These are phyloP conservation scores for Harpalus rufipes DNA, from an alignment of 2,888 invertebrate genomes.

Conservation along the genomic window DNA sequence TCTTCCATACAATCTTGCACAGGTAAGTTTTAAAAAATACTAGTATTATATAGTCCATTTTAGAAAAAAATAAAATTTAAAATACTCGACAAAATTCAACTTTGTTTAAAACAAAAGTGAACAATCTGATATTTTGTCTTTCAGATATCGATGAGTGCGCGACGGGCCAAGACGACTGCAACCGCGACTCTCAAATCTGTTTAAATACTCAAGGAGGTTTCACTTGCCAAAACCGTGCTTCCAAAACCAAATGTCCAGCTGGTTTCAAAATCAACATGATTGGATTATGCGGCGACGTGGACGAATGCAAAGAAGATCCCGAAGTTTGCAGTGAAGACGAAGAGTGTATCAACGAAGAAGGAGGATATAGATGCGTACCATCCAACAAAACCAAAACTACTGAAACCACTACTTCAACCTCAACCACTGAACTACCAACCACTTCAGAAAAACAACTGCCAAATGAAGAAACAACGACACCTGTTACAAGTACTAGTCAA, in stretches of 20 bases:
- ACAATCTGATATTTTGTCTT: slow-evolving; percentile 68
- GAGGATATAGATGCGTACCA: slow-evolving; percentile 82
- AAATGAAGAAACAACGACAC: slow-evolving; percentile 2
- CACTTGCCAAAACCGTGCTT: slow-evolving; percentile 84
- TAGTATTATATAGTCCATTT: too few relatives aligned
- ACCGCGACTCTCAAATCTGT: slow-evolving; percentile 83
- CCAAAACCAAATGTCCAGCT: slow-evolving; percentile 81
- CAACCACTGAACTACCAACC: slow-evolving; percentile 36
- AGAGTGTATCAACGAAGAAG: slow-evolving; percentile 84
- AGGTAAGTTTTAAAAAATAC: slow-evolving; percentile 69
- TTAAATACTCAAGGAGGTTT: slow-evolving; percentile 86
- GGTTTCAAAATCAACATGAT: slow-evolving; percentile 81
- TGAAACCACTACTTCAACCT: slow-evolving; percentile 6
- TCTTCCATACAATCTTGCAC: slow-evolving; percentile 74
- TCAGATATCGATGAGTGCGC: slow-evolving; percentile 89
- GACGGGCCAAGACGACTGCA: slow-evolving; percentile 83
- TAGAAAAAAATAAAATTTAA: too few relatives aligned
- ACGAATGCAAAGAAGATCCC: slow-evolving; percentile 85
- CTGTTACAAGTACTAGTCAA: slow-evolving; percentile 15
- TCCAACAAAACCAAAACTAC: slow-evolving; percentile 45
- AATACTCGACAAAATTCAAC: too few relatives aligned
- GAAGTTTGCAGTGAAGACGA: slow-evolving; percentile 81
- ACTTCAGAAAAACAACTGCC: slow-evolving; percentile 13
- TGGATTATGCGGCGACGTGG: slow-evolving; percentile 81
- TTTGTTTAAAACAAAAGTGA: too few relatives aligned